These are phyloP conservation scores for Hydrophis major DNA, from an alignment of 2,797 vertebrate species.

Conservation along the genomic window DNA sequence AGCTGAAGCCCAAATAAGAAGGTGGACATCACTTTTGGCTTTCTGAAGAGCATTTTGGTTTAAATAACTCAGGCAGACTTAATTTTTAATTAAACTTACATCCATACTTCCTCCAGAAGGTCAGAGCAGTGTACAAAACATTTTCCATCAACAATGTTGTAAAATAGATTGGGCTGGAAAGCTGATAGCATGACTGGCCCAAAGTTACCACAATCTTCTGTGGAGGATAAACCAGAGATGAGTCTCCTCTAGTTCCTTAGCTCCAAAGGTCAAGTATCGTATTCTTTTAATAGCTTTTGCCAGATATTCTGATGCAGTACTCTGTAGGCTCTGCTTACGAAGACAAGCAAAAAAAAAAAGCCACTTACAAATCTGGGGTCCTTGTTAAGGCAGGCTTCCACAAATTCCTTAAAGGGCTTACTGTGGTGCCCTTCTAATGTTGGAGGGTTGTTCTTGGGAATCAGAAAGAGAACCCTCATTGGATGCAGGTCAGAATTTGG, in stretches of 20 bases:
- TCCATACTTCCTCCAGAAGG: neutral
- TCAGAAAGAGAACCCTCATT: constrained; percentile 97
- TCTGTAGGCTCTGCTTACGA: neutral
- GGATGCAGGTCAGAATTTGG: constrained; percentile 98
- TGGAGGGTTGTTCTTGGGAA: constrained; percentile 97
- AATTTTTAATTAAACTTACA: neutral
- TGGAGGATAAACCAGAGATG: neutral
- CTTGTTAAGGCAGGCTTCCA: constrained; percentile 98
- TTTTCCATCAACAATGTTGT: neutral
- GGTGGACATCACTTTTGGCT: fast-evolving
- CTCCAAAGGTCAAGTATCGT: neutral
- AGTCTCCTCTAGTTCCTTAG: neutral
- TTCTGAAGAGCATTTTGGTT: fast-evolving
- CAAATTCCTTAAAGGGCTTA: constrained; percentile 98
- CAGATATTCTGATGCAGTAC: neutral
- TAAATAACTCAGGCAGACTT: neutral
- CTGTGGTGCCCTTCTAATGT: constrained; percentile 94
- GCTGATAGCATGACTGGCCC: neutral
- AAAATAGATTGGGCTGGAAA: neutral
- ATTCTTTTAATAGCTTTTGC: neutral
- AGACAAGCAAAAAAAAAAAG: neutral
- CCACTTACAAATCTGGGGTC: constrained; percentile 95
- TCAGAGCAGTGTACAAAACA: neutral
- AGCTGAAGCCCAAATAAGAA: neutral
- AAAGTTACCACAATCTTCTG: neutral